Percentiles rank a stretch among this genome's conserved stretches.
Conservation (phyloP, 1,140 invertebrate genomes). For the Babylonia areolata region DNA sequence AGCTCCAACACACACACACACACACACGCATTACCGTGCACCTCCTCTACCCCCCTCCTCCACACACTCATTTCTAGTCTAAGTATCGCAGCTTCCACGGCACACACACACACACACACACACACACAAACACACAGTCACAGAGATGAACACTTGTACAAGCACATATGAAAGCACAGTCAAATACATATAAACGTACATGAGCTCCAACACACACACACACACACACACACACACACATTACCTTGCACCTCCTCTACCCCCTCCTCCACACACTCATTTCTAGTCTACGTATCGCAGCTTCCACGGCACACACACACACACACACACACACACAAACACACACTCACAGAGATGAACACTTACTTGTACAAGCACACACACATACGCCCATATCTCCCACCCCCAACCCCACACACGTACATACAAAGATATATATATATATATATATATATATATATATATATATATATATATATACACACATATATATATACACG, state of each 20-base stretch:
- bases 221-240: constrained; percentile 1
- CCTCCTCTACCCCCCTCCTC: too few relatives aligned
- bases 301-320: constrained; percentile 10
- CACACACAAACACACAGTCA: background rate
- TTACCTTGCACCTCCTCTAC: background rate
- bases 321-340: constrained; percentile 2
- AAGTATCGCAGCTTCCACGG: too few relatives aligned
- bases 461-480: background rate
- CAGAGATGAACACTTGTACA: background rate
- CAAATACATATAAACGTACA: background rate
- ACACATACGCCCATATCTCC: background rate
- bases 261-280: background rate
- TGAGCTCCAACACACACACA: background rate
- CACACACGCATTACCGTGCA: too few relatives aligned
- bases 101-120: background rate
- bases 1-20: too few relatives aligned
- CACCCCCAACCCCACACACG: background rate
- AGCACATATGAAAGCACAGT: background rate
- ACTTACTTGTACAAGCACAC: background rate
- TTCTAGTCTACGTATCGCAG: too few relatives aligned
- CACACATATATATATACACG: background rate
- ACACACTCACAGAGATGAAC: background rate
- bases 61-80: too few relatives aligned
- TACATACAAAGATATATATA: background rate
- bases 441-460: background rate